Conservation (phyloP, 2,797 vertebrate species). For the Notamacropus eugenii region DNA sequence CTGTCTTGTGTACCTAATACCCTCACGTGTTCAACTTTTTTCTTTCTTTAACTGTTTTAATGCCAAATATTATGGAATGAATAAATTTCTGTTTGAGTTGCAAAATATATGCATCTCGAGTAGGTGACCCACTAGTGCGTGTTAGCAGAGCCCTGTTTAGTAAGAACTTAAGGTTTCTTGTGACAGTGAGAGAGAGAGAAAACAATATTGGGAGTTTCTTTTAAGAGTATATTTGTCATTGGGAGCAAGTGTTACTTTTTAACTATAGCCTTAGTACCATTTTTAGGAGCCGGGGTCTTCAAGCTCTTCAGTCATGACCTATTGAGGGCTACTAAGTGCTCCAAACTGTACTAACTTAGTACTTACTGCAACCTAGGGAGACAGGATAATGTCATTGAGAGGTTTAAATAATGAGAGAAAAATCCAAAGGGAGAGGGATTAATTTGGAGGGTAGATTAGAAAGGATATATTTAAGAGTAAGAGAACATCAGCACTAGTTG, state of each 20-base stretch:
- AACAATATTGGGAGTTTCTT: not conserved
- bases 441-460: not conserved
- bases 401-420: not conserved
- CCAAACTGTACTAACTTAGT: not conserved
- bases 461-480: not conserved
- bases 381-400: not conserved
- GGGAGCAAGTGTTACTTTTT: not conserved
- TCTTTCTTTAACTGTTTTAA: not conserved
- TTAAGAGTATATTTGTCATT: not conserved
- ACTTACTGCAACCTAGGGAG: not conserved
- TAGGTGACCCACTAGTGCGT: constrained; percentile 5
- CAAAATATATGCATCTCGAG: constrained; percentile 31
- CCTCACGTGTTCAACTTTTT: not conserved
- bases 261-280: not conserved
- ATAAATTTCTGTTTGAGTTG: constrained; percentile 38
- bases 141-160: constrained; percentile 1
- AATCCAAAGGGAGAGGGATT: constrained; percentile 1
- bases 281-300: not conserved
- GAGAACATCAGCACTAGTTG: constrained; percentile 13
- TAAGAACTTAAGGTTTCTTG: not conserved
- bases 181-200: not conserved
- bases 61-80: constrained; percentile 28
- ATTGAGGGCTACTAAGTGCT: not conserved
- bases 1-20: not conserved
- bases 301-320: constrained; percentile 8